Percentiles rank a stretch among this genome's conserved stretches.
Conservation (phyloP, 1,140 invertebrate genomes). For the Nephotettix cincticeps region DNA sequence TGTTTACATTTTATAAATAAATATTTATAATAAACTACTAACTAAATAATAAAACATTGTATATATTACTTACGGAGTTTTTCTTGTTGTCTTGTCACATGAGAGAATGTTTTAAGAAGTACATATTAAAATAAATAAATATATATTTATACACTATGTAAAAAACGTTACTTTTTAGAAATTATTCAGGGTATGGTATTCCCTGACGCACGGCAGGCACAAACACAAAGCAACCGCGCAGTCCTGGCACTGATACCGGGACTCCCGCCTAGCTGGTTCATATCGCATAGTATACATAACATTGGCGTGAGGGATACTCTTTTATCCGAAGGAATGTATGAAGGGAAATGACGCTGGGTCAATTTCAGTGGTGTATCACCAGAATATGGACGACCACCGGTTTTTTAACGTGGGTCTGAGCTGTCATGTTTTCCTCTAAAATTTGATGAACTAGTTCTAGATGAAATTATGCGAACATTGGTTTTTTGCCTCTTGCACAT, state of each 20-base stretch:
- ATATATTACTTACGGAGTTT: too few relatives aligned
- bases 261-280: conserved; percentile 9
- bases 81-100: too few relatives aligned
- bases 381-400: background rate
- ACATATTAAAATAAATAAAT: too few relatives aligned
- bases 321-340: background rate
- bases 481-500: background rate
- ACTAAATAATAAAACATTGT: too few relatives aligned
- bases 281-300: background rate
- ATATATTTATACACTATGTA: too few relatives aligned
- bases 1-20: too few relatives aligned
- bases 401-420: background rate
- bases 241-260: background rate
- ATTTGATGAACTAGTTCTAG: conserved; percentile 23
- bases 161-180: background rate
- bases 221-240: conserved; percentile 23
- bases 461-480: conserved; percentile 14
- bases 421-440: conserved; percentile 11
- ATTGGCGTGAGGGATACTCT: background rate
- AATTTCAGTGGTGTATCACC: background rate
- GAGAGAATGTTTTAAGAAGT: too few relatives aligned
- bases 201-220: conserved; percentile 20
- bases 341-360: background rate
- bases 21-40: too few relatives aligned
- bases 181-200: conserved; percentile 9